These are phyloP conservation scores for Eupsilia transversa DNA, from an alignment of 2,888 invertebrate species.

Conservation along the genomic window DNA sequence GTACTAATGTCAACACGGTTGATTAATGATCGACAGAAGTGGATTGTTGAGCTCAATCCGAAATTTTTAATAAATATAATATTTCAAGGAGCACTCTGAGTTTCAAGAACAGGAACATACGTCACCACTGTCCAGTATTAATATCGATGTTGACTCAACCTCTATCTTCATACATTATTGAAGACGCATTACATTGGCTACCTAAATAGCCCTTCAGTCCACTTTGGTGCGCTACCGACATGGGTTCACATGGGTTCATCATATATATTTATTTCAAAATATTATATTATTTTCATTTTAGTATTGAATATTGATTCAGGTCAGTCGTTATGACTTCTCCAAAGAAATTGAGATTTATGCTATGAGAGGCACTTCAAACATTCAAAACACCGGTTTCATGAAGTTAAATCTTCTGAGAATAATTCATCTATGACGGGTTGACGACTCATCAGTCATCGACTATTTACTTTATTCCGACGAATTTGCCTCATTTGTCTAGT, in stretches of 20 bases:
- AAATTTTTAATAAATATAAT: neutral
- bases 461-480: neutral
- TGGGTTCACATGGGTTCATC: neutral
- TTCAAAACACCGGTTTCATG: neutral
- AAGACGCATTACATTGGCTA: conserved; percentile 2
- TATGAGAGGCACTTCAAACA: neutral
- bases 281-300: neutral
- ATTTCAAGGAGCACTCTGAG: neutral
- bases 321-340: neutral
- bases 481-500: no score
- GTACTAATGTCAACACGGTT: neutral
- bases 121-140: neutral
- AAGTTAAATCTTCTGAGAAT: neutral
- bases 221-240: neutral
- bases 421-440: neutral
- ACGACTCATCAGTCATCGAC: neutral
- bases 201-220: neutral
- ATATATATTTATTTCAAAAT: conserved; percentile 6
- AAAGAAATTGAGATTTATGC: neutral
- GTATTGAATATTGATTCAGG: conserved; percentile 1
- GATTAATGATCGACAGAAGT: neutral
- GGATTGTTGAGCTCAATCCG: neutral
- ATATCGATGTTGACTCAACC: conserved; percentile 11
- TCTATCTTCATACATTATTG: conserved; percentile 29
- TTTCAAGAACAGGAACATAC: neutral